These are phyloP conservation scores for Caenorhabditis sp. DNA, from an alignment of 2,888 invertebrate species.

Conservation along the genomic window DNA sequence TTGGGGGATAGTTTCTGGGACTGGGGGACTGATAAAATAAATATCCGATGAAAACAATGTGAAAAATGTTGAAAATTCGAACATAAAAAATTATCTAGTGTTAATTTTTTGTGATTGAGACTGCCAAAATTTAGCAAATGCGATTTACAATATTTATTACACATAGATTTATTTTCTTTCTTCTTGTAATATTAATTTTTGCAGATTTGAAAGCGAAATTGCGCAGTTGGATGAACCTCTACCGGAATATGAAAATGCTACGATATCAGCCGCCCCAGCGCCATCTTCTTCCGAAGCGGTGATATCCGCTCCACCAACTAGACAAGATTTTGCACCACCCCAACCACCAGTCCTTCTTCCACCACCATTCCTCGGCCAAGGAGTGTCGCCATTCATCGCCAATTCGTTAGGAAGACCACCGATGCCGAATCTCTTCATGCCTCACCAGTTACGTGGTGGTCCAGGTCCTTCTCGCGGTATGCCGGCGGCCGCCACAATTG, in stretches of 20 bases:
- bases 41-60: no score
- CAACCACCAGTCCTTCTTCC: conserved; percentile 16
- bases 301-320: neutral
- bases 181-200: no score
- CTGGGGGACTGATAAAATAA: conserved; percentile 38
- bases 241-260: conserved; percentile 23
- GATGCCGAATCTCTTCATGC: conserved; percentile 32
- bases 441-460: conserved; percentile 29
- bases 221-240: conserved; percentile 35
- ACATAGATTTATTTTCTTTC: no score
- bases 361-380: conserved; percentile 10
- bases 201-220: conserved; percentile 48
- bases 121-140: no score
- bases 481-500: conserved; percentile 37
- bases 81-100: no score
- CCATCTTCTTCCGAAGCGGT: neutral
- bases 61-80: no score
- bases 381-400: conserved; percentile 23
- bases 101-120: no score
- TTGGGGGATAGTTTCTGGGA: neutral
- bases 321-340: neutral
- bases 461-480: conserved; percentile 2
- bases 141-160: no score
- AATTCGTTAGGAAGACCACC: conserved; percentile 14
- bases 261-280: conserved; percentile 34